Conservation (phyloP, 2,888 invertebrate genomes). For the Microplitis deprimator region DNA sequence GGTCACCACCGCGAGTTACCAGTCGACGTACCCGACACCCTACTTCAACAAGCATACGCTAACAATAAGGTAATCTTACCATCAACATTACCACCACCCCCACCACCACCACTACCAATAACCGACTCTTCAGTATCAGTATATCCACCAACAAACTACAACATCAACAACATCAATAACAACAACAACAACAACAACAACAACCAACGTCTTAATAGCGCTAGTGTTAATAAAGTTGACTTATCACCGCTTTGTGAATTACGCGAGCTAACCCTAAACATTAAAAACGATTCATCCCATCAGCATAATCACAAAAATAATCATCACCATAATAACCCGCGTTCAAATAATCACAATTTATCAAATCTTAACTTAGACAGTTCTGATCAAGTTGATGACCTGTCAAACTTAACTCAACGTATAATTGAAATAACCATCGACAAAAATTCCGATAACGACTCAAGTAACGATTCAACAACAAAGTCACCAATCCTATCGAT, state of each 20-base stretch:
- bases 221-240: slow-evolving; percentile 54
- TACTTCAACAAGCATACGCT: slow-evolving; percentile 70
- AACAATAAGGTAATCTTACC: slow-evolving; percentile 70
- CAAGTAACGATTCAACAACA: slow-evolving; percentile 26
- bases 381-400: slow-evolving; percentile 51
- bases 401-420: slow-evolving; percentile 40
- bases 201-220: background rate
- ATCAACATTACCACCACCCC: slow-evolving; percentile 45
- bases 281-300: slow-evolving; percentile 70
- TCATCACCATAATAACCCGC: slow-evolving; percentile 72
- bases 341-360: slow-evolving; percentile 40
- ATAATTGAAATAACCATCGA: slow-evolving; percentile 34
- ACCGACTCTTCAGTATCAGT: slow-evolving; percentile 59
- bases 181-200: slow-evolving; percentile 67
- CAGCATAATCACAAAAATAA: slow-evolving; percentile 71
- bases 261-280: slow-evolving; percentile 44
- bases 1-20: slow-evolving; percentile 98
- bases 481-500: slow-evolving; percentile 46
- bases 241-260: slow-evolving; percentile 59
- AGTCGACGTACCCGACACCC: slow-evolving; percentile 94
- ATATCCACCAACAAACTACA: slow-evolving; percentile 61
- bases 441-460: slow-evolving; percentile 38
- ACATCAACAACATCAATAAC: slow-evolving; percentile 69
- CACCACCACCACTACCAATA: slow-evolving; percentile 27
- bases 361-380: slow-evolving; percentile 64